phyloP scores from a whole-genome alignment of 2,113 vertebrate genomes.

The Cacatua alba region DNA sequence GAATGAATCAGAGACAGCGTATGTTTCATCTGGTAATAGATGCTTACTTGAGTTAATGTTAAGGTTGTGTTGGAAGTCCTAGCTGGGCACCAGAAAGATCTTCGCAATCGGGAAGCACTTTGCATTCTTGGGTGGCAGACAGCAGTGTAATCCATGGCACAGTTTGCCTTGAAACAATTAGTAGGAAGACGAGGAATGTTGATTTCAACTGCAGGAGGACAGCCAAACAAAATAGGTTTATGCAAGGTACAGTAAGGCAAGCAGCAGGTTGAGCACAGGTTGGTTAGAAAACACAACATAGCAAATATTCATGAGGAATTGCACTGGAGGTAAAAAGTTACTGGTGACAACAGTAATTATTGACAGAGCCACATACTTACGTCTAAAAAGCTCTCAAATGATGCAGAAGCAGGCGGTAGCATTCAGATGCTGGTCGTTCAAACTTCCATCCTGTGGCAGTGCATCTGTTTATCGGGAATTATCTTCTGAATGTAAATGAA shows the following conservation, averaged over 20 bases:
- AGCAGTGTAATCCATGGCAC: slow-evolving; percentile 37
- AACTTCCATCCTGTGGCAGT: slow-evolving; percentile 38
- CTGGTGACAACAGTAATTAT: slow-evolving; percentile 72
- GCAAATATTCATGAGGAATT: slow-evolving; percentile 66
- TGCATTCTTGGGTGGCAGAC: neutral
- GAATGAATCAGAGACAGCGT: slow-evolving; percentile 19
- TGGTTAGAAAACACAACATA: slow-evolving; percentile 49
- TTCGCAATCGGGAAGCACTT: slow-evolving; percentile 10
- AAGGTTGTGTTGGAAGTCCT: slow-evolving; percentile 64
- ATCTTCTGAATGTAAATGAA: slow-evolving; percentile 66
- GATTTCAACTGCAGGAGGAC: slow-evolving; percentile 45
- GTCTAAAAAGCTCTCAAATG: slow-evolving; percentile 32
- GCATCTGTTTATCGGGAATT: slow-evolving; percentile 64
- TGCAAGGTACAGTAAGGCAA: neutral
- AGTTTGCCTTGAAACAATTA: slow-evolving; percentile 62
- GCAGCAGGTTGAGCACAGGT: slow-evolving; percentile 43
- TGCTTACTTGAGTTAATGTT: slow-evolving; percentile 63
- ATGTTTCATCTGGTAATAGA: slow-evolving; percentile 60
- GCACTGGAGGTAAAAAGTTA: slow-evolving; percentile 54
- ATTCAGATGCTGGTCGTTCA: slow-evolving; percentile 5
- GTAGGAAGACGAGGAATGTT: neutral
- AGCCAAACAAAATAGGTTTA: slow-evolving; percentile 53
- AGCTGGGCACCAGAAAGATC: slow-evolving; percentile 32
- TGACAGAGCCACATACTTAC: slow-evolving; percentile 63
- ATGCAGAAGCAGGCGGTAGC: neutral